Conservation (phyloP, 2,888 invertebrate genomes). For the Lissocephala sabroskyi region DNA sequence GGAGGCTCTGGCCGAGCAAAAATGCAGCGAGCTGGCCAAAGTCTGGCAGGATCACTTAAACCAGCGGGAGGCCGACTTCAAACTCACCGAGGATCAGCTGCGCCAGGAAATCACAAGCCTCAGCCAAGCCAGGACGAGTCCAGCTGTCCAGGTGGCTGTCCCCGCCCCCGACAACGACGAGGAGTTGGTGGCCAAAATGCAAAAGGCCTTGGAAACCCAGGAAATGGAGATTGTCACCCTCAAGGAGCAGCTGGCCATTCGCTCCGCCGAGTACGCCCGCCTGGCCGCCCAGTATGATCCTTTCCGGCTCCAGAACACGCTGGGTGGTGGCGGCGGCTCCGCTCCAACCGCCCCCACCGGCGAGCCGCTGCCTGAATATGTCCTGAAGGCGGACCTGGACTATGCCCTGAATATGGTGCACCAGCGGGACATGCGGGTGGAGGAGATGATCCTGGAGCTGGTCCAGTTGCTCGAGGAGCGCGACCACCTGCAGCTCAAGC, state of each 20-base stretch:
- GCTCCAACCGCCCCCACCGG: not conserved
- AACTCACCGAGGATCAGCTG: constrained; percentile 72
- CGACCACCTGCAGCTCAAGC: constrained; percentile 85
- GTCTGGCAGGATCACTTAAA: constrained; percentile 81
- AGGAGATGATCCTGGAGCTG: constrained; percentile 88
- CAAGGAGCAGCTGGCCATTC: constrained; percentile 79
- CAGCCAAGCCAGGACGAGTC: constrained; percentile 52
- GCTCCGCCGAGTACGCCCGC: constrained; percentile 76
- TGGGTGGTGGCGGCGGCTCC: constrained; percentile 22
- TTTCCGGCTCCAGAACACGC: constrained; percentile 64
- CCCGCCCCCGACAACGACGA: not conserved
- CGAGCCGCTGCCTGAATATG: constrained; percentile 34
- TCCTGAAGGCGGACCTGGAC: constrained; percentile 80
- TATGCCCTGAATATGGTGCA: constrained; percentile 88
- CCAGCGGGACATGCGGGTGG: constrained; percentile 88
- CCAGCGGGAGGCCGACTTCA: constrained; percentile 78
- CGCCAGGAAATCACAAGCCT: constrained; percentile 30
- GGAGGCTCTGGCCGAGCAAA: constrained; percentile 77
- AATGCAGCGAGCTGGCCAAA: constrained; percentile 80
- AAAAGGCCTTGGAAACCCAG: constrained; percentile 78
- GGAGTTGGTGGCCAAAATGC: constrained; percentile 66
- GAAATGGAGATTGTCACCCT: constrained; percentile 82
- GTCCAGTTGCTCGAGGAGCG: constrained; percentile 88
- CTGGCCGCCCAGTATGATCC: constrained; percentile 72
- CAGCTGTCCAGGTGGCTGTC: not conserved